Evolutionary conservation across 1,140 invertebrate genomes (phyloP).

Genomic region (Lycorma delicatula): DNA sequence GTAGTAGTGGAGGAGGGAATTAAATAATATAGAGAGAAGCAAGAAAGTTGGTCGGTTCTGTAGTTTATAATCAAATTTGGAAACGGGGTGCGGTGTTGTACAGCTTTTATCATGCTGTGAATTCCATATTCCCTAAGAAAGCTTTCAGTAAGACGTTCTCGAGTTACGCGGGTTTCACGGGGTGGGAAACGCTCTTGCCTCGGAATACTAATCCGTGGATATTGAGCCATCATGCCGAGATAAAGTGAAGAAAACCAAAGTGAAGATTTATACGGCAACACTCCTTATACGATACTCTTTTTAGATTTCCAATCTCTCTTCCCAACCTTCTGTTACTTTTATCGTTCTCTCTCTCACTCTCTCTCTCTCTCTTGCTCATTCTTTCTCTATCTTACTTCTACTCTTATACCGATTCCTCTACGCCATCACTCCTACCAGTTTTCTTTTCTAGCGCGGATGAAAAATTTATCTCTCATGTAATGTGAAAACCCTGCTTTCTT

Average conservation of each 20-base stretch:
- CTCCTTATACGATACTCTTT: background rate
- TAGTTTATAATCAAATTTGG: too few species aligned
- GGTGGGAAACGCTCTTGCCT: background rate
- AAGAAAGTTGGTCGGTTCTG: too few species aligned
- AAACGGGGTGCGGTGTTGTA: too few species aligned
- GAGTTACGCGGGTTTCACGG: background rate
- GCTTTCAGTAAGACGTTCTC: slow-evolving; percentile 3
- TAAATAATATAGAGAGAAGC: too few species aligned
- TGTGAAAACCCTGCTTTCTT: background rate
- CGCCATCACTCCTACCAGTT: too few species aligned
- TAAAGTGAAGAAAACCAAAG: background rate
- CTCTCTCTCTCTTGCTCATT: background rate
- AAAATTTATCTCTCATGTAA: background rate
- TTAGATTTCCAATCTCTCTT: background rate
- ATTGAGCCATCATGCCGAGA: background rate
- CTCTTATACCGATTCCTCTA: too few species aligned
- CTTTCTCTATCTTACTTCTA: background rate
- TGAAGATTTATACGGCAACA: background rate
- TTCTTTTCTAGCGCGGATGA: background rate
- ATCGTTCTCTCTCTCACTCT: background rate
- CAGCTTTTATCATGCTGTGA: slow-evolving; percentile 2
- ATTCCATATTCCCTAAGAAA: slow-evolving; percentile 1
- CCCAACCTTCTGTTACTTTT: background rate
- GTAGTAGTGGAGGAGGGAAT: too few species aligned
- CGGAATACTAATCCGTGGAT: background rate